These are phyloP conservation scores for Lepisosteus osseus DNA, from an alignment of 2,113 vertebrate species.

Conservation along the genomic window DNA sequence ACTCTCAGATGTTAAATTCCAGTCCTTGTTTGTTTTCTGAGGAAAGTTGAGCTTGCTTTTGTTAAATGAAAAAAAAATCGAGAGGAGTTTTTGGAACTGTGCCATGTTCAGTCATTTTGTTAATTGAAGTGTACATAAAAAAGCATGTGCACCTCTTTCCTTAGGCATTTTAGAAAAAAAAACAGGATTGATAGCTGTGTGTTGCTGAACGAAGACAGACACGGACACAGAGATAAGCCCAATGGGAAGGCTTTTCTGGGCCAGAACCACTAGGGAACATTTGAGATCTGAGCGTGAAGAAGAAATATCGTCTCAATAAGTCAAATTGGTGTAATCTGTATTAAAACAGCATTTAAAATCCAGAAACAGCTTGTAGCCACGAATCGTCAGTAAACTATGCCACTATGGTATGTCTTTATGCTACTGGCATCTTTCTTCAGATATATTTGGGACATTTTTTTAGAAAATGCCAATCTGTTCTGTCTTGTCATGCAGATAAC, in stretches of 20 bases:
- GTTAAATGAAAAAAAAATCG: no score
- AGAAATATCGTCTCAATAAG: slow-evolving; percentile 3
- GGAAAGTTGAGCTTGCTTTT: no score
- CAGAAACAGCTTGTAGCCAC: slow-evolving; percentile 14
- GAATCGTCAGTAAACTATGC: slow-evolving; percentile 11
- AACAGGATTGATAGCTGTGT: slow-evolving; percentile 18
- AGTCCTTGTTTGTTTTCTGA: no score
- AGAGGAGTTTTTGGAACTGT: no score
- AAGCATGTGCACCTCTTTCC: not conserved
- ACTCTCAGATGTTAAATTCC: no score
- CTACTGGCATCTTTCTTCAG: slow-evolving; percentile 43
- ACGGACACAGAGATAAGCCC: slow-evolving; percentile 9
- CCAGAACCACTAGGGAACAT: slow-evolving; percentile 14
- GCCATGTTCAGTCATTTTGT: no score
- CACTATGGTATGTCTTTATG: slow-evolving; percentile 26
- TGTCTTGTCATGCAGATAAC: slow-evolving; percentile 62
- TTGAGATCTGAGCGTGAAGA: slow-evolving; percentile 14
- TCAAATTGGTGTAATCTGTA: slow-evolving; percentile 19
- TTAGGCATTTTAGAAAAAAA: not conserved
- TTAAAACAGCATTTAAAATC: slow-evolving; percentile 14
- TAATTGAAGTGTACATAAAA: no score
- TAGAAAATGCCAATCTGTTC: slow-evolving; percentile 54
- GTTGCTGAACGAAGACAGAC: slow-evolving; percentile 20
- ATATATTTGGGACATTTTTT: slow-evolving; percentile 28
- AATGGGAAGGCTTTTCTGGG: slow-evolving; percentile 16